phyloP scores from a whole-genome alignment of 1,140 invertebrate species.

The Drosophila busckii region DNA sequence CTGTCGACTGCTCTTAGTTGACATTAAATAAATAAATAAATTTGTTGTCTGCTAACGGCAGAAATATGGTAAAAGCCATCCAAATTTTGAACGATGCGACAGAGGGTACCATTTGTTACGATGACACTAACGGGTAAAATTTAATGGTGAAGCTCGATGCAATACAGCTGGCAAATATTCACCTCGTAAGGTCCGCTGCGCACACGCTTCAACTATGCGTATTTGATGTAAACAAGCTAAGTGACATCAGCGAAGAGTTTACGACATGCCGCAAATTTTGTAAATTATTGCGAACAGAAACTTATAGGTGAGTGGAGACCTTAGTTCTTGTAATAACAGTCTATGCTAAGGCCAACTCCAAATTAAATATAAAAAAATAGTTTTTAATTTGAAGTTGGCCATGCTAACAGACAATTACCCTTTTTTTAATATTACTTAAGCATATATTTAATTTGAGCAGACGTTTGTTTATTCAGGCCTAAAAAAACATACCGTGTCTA shows the following conservation, averaged over 20 bases:
- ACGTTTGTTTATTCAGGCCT: constrained; percentile 3
- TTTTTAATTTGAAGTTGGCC: not conserved
- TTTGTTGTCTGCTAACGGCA: constrained; percentile 22
- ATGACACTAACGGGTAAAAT: constrained; percentile 15
- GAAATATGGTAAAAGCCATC: constrained; percentile 19
- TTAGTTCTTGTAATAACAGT: not conserved
- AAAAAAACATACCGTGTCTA: constrained; percentile 12
- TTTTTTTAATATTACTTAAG: too few species aligned
- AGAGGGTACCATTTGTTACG: constrained; percentile 2
- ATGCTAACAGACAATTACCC: not conserved
- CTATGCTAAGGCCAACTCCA: too few species aligned
- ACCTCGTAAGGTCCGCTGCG: constrained; percentile 10
- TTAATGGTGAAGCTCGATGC: constrained; percentile 11
- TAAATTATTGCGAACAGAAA: not conserved
- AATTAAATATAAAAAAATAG: too few species aligned
- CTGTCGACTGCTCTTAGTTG: too few species aligned
- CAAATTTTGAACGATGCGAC: constrained; percentile 13
- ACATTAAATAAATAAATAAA: too few species aligned
- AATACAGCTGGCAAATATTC: constrained; percentile 10
- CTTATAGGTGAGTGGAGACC: constrained; percentile 2
- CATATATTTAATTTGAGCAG: not conserved
- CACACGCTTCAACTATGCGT: constrained; percentile 20
- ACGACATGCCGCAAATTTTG: constrained; percentile 2
- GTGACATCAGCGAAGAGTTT: constrained; percentile 10
- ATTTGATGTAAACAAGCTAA: constrained; percentile 3